Percentiles rank a stretch among this genome's conserved stretches.
These are phyloP conservation scores for rabbit (Oryctolagus cuniculus) DNA, from an alignment of 2,113 vertebrate genomes.

Conservation along the genomic window mOryCun1.1 NC_091433.1:20801501-20802000, in stretches of 20 bases:
- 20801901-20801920: slow-evolving; percentile 33
- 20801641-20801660: too few species aligned
- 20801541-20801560: too few species aligned
- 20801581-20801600: too few species aligned
- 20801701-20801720: neutral
- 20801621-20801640: too few species aligned
- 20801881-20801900: slow-evolving; percentile 92
- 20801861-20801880: slow-evolving; percentile 92
- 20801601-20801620: too few species aligned
- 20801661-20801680: too few species aligned
- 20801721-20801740: neutral
- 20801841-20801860: slow-evolving; percentile 92
- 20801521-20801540: too few species aligned
- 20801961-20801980: neutral
- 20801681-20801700: neutral
- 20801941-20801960: neutral
- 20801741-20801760: neutral
- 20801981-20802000: too few species aligned
- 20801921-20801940: neutral
- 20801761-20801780: slow-evolving; percentile 93
- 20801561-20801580: too few species aligned
- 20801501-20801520: too few species aligned
- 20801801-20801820: slow-evolving; percentile 92
- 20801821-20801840: slow-evolving; percentile 91
- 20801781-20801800: slow-evolving; percentile 90